These are phyloP conservation scores for Brenthis ino DNA, from an alignment of 2,888 invertebrate genomes.

Conservation along the genomic window DNA sequence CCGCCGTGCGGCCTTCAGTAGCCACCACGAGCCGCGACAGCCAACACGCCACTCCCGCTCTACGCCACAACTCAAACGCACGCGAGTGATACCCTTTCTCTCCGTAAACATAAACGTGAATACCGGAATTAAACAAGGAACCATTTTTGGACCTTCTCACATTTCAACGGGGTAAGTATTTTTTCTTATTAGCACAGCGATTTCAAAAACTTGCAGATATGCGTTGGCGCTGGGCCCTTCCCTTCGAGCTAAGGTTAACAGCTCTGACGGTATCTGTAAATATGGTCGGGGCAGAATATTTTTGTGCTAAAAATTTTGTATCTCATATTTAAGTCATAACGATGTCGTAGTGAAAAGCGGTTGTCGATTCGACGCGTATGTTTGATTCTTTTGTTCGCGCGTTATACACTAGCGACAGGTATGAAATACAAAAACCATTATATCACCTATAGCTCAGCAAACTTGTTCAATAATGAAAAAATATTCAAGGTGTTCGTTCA, in stretches of 20 bases:
- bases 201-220: conserved; percentile 63
- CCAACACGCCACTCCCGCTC: conserved; percentile 70
- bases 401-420: conserved; percentile 62
- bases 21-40: conserved; percentile 68
- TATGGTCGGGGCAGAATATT: conserved; percentile 52
- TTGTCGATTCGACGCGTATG: conserved; percentile 70
- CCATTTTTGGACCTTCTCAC: conserved; percentile 62
- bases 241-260: conserved; percentile 58
- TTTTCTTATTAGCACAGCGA: conserved; percentile 46
- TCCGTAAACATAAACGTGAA: conserved; percentile 80
- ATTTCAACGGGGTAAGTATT: conserved; percentile 65
- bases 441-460: conserved; percentile 43
- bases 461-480: conserved; percentile 39
- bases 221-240: conserved; percentile 56
- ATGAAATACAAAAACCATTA: conserved; percentile 64
- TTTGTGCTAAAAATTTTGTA: conserved; percentile 13
- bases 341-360: conserved; percentile 65
- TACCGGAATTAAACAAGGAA: conserved; percentile 59
- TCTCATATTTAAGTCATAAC: conserved; percentile 48
- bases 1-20: conserved; percentile 79
- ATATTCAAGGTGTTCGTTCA: conserved; percentile 19
- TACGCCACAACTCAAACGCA: conserved; percentile 62
- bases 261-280: conserved; percentile 69
- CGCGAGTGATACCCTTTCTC: conserved; percentile 79
- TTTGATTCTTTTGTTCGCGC: conserved; percentile 73